Evolutionary conservation across 2,113 vertebrate genomes (phyloP).

Genomic region (Mugil cephalus): DNA sequence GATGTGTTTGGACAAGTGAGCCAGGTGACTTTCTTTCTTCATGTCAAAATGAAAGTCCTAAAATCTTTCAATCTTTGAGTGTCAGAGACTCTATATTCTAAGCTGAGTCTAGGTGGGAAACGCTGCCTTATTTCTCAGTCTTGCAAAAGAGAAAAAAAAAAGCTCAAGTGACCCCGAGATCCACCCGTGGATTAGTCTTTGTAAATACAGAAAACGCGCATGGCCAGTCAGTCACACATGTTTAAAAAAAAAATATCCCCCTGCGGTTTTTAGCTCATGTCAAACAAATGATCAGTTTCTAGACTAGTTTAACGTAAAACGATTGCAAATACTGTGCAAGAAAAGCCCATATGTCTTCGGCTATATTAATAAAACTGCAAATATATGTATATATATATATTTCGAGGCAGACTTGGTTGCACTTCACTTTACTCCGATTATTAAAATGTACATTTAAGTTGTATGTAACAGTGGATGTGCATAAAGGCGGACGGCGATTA

Average conservation of each 20-base stretch:
- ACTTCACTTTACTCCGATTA: conserved; percentile 4
- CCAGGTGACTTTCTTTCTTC: conserved; percentile 61
- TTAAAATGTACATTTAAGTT: conserved; percentile 11
- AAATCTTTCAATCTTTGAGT: conserved; percentile 73
- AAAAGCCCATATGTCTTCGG: neutral
- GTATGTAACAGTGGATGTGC: neutral
- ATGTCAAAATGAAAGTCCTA: conserved; percentile 65
- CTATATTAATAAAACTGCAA: neutral
- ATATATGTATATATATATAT: no score
- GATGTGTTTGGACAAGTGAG: conserved; percentile 70
- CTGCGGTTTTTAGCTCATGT: neutral
- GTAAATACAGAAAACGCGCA: conserved; percentile 55
- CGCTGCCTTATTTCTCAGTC: conserved; percentile 41
- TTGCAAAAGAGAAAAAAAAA: conserved; percentile 61
- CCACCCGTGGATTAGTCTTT: conserved; percentile 59
- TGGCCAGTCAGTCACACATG: conserved; percentile 31
- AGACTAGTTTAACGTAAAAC: conserved; percentile 3
- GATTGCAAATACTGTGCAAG: conserved; percentile 3
- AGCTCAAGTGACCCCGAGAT: conserved; percentile 57
- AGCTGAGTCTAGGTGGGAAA: conserved; percentile 65
- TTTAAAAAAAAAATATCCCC: conserved; percentile 16
- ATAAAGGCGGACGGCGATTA: conserved; percentile 17
- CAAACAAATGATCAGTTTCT: neutral
- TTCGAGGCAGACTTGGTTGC: neutral
- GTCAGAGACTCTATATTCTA: conserved; percentile 61